phyloP scores from a whole-genome alignment of 2,888 invertebrate genomes.

The Coleophora flavipennella region DNA sequence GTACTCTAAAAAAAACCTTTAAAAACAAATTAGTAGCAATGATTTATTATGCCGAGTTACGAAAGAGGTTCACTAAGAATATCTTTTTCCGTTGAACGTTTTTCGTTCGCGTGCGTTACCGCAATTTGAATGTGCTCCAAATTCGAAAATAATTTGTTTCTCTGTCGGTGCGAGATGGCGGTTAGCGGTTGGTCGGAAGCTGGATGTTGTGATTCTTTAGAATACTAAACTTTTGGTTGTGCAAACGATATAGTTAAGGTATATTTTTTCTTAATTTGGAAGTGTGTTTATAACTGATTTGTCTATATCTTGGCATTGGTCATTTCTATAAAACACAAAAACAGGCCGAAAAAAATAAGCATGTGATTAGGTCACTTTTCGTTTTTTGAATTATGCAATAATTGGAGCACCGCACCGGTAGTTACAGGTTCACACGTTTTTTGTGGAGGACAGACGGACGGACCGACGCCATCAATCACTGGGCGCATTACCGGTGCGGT shows the following conservation, averaged over 20 bases:
- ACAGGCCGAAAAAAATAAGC: too few relatives aligned
- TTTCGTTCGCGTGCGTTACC: conserved; percentile 64
- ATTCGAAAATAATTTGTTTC: conserved; percentile 67
- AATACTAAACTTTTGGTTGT: too few relatives aligned
- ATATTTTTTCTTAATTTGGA: too few relatives aligned
- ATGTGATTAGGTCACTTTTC: conserved; percentile 1
- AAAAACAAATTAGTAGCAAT: conserved; percentile 71
- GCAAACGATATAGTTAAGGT: too few relatives aligned
- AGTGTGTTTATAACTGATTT: too few relatives aligned
- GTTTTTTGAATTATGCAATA: conserved; percentile 19
- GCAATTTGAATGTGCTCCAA: conserved; percentile 68
- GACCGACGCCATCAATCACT: conserved; percentile 19
- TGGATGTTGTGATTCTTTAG: background rate
- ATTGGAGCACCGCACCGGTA: conserved; percentile 25
- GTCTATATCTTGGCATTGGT: too few relatives aligned
- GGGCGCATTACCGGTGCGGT: conserved; percentile 12
- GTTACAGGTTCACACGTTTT: conserved; percentile 33
- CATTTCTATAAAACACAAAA: too few relatives aligned
- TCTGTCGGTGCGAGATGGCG: conserved; percentile 18
- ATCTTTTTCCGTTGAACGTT: conserved; percentile 50
- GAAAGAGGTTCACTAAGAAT: conserved; percentile 35
- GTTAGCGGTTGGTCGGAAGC: background rate
- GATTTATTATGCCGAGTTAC: conserved; percentile 63
- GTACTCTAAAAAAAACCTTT: conserved; percentile 64
- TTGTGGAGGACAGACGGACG: conserved; percentile 11